Evolutionary conservation across 2,888 invertebrate species (phyloP), one percentile per base, ranked within the genome.

Genomic region (Pemphredon lugubris): DNA sequence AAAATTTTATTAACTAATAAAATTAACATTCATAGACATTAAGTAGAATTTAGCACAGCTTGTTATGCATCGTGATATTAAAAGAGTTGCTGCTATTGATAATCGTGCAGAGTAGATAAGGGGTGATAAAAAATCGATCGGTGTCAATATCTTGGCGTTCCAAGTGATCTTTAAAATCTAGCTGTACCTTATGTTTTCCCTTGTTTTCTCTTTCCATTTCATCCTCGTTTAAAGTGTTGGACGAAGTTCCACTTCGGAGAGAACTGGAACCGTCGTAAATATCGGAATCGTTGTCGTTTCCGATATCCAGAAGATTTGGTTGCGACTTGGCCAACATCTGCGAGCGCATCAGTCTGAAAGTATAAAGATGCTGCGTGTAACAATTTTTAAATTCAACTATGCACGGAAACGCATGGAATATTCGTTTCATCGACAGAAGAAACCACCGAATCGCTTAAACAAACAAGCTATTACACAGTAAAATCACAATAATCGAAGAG

Each of bases 261-360:
- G 88, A 87, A 55, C 73, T 84, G 6, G 87, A 79, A 9, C 88
- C 87, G 23, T 88, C 88, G 55, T 88, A 88, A 57, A 88, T 88
- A 57, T 88, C 87, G 11, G 87, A 89, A 68, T 88, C 89, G 60
- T 85, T 88, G 44, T 88, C 88, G 48, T 88, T 87, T 11, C 85
- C 85, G 30, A 90, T 84, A 55, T 87, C 90, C 26, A 90, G 73
- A 39, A 91, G 81, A 83, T 91, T 91, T 1, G 91, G 91, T 67
- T 91, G 90, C 2, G 91, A 91, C 67, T 88, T 87, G 1, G 90
- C 90, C 68, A 91, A 75, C 85, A 87, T 86, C 47, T 87, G 86
- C 20, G 90, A 89, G 48, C 91, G 84, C 84, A 90, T 89, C 64
- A 90, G 81, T 82, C 91, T 91, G 44, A 68, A 61, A 75, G 71